phyloP scores from a whole-genome alignment of 1,140 invertebrate genomes.

The Drosophila melanica region DNA sequence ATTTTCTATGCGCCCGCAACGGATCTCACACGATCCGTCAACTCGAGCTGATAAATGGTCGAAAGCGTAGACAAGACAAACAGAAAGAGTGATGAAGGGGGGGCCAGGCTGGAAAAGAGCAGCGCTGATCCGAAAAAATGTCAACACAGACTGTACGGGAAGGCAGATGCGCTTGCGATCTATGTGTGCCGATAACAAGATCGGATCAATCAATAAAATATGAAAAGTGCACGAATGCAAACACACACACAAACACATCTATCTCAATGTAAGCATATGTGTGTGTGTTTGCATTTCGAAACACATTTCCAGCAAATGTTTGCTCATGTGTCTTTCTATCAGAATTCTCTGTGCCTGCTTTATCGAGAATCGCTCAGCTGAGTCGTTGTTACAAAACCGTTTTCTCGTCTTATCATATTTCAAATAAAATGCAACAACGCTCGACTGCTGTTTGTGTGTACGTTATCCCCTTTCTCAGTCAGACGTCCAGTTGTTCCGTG shows the following conservation, averaged over 20 bases:
- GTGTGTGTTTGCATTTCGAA: constrained; percentile 24
- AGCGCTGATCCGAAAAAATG: constrained; percentile 7
- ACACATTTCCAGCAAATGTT: constrained; percentile 44
- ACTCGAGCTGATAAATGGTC: constrained; percentile 42
- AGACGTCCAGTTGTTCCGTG: too few species aligned
- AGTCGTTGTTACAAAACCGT: constrained; percentile 57
- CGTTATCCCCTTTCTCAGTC: too few species aligned
- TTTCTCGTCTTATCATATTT: constrained; percentile 69
- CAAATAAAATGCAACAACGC: constrained; percentile 70
- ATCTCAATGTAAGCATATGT: neutral
- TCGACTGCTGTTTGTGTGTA: constrained; percentile 7
- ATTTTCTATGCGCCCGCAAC: constrained; percentile 13
- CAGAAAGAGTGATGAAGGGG: neutral
- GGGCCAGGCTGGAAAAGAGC: neutral
- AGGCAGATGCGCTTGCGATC: constrained; percentile 25
- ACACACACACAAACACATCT: neutral
- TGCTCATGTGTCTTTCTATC: constrained; percentile 45
- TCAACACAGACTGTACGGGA: constrained; percentile 12
- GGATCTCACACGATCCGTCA: constrained; percentile 43
- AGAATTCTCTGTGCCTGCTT: constrained; percentile 25
- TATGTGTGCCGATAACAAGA: constrained; percentile 13
- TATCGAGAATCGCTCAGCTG: constrained; percentile 57
- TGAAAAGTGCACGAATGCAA: constrained; percentile 22
- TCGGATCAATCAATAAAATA: constrained; percentile 39
- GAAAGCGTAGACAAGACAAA: constrained; percentile 9